A percentile compares a stretch with the other conserved stretches of the same genome.
Conservation (phyloP, 2,888 invertebrate genomes). For the Lycocerus yunnanus region DNA sequence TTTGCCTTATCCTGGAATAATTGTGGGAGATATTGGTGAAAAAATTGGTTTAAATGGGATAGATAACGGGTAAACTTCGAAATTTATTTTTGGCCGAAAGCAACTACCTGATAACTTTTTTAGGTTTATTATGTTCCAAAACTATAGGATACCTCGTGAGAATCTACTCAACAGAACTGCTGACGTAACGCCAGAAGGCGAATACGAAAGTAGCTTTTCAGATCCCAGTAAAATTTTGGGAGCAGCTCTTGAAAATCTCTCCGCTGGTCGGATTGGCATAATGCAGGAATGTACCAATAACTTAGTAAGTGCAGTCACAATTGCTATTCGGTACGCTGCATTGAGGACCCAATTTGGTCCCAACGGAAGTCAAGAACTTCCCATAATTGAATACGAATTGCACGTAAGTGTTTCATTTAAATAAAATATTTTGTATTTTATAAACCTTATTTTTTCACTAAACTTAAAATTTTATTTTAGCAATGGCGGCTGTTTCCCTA, state of each 20-base stretch:
- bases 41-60: constrained; percentile 90
- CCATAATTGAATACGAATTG: constrained; percentile 82
- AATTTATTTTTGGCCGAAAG: neutral
- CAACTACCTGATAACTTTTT: constrained; percentile 34
- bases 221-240: constrained; percentile 86
- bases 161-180: constrained; percentile 86
- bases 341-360: constrained; percentile 74
- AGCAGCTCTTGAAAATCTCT: constrained; percentile 83
- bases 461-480: constrained; percentile 56
- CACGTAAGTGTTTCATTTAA: constrained; percentile 62
- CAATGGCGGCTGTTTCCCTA: constrained; percentile 83
- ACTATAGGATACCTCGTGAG: constrained; percentile 84
- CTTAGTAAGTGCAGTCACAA: constrained; percentile 72
- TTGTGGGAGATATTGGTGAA: constrained; percentile 91
- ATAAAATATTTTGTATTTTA: neutral
- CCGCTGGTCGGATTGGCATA: constrained; percentile 80
- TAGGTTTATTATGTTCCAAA: constrained; percentile 84
- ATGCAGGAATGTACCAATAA: constrained; percentile 69
- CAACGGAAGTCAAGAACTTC: constrained; percentile 64
- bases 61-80: constrained; percentile 78
- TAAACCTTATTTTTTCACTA: too few relatives aligned
- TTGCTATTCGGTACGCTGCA: constrained; percentile 81
- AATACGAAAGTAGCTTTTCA: constrained; percentile 87
- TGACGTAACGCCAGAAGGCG: constrained; percentile 85
- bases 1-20: constrained; percentile 79